phyloP scores from a whole-genome alignment of 2,113 vertebrate species.

The Tylochromis polylepis region DNA sequence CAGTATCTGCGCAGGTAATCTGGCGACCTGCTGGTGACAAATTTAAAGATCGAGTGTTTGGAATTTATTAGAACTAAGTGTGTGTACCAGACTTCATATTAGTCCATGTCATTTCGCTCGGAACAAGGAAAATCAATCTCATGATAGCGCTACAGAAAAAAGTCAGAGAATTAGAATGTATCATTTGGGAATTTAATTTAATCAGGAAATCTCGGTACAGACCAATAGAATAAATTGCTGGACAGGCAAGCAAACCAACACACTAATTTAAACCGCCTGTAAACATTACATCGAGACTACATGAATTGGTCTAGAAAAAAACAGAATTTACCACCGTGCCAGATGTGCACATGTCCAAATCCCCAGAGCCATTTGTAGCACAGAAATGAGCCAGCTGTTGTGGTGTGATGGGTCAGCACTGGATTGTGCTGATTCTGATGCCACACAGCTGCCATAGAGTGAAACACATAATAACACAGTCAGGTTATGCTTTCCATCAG shows the following conservation, averaged over 20 bases:
- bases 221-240: neutral
- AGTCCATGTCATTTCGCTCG: neutral
- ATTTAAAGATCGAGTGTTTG: neutral
- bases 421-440: constrained; percentile 23
- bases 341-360: constrained; percentile 12
- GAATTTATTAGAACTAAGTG: neutral
- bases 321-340: neutral
- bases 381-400: constrained; percentile 43
- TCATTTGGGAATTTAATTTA: neutral
- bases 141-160: neutral
- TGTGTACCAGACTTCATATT: neutral
- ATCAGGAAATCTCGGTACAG: neutral
- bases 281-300: neutral
- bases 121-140: neutral
- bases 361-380: constrained; percentile 15
- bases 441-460: constrained; percentile 18
- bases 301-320: neutral
- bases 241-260: neutral
- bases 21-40: neutral
- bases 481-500: neutral
- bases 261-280: fast-evolving
- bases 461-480: neutral
- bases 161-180: neutral
- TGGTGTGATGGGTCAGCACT: constrained; percentile 2
- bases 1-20: neutral